Evolutionary conservation across 2,113 vertebrate genomes (phyloP).

Genomic region (Camelus bactrianus): DNA sequence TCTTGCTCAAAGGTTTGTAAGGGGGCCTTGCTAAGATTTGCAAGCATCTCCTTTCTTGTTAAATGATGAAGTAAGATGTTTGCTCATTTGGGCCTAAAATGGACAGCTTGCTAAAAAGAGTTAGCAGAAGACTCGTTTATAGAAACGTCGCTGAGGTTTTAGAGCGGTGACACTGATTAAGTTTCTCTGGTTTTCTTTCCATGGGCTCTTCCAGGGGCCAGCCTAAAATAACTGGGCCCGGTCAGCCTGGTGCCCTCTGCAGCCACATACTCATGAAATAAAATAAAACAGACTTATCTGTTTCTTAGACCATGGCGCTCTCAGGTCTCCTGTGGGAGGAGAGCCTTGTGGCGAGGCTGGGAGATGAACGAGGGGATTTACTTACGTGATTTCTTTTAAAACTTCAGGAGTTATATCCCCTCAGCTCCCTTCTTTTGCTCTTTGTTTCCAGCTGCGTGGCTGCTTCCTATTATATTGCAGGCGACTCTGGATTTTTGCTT

Average conservation of each 20-base stretch:
- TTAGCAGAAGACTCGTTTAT: conserved; percentile 56
- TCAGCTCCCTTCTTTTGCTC: neutral
- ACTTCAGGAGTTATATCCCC: neutral
- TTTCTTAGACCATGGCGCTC: conserved; percentile 32
- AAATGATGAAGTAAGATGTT: conserved; percentile 57
- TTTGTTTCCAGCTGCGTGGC: neutral
- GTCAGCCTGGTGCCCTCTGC: conserved; percentile 22
- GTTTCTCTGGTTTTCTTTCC: conserved; percentile 56
- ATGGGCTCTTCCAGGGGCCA: conserved; percentile 29
- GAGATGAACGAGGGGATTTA: conserved; percentile 54
- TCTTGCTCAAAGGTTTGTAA: neutral
- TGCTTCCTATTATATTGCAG: conserved; percentile 15
- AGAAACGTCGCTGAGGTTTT: conserved; percentile 47
- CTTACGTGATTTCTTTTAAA: conserved; percentile 49
- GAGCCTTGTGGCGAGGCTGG: neutral
- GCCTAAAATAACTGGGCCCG: conserved; percentile 60
- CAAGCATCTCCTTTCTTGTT: neutral
- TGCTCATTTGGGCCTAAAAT: neutral
- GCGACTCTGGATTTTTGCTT: conserved; percentile 3
- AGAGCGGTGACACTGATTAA: conserved; percentile 34
- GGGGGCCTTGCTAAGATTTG: neutral
- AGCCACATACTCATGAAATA: conserved; percentile 68
- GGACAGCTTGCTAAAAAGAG: conserved; percentile 53
- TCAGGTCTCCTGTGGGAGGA: conserved; percentile 59
- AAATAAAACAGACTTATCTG: conserved; percentile 53